phyloP scores from a whole-genome alignment of 2,797 vertebrate species.

The Naso thynnoides region DNA sequence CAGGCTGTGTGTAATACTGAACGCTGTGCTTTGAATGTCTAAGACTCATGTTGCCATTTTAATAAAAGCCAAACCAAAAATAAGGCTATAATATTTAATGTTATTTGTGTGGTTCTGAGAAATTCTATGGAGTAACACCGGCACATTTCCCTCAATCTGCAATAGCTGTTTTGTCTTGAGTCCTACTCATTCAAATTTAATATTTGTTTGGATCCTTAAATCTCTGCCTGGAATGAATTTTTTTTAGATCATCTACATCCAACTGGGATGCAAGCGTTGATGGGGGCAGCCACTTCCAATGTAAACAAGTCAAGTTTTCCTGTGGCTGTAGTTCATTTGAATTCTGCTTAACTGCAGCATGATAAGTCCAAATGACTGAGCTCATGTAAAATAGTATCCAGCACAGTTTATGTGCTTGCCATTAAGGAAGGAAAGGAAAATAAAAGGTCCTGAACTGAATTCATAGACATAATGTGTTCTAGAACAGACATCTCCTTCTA shows the following conservation, averaged over 20 bases:
- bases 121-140: not conserved
- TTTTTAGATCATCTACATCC: slow-evolving; percentile 30
- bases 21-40: slow-evolving; percentile 30
- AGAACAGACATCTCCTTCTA: slow-evolving; percentile 38
- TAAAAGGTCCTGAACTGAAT: slow-evolving; percentile 40
- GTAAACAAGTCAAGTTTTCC: slow-evolving; percentile 62
- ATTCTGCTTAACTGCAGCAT: slow-evolving; percentile 52
- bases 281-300: slow-evolving; percentile 36
- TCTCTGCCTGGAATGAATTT: slow-evolving; percentile 29
- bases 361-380: slow-evolving; percentile 38
- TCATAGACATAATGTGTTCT: slow-evolving; percentile 40
- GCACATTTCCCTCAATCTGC: slow-evolving; percentile 5
- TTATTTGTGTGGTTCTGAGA: slow-evolving; percentile 24
- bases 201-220: not conserved
- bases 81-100: slow-evolving; percentile 14
- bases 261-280: slow-evolving; percentile 17
- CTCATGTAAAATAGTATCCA: slow-evolving; percentile 63
- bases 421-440: slow-evolving; percentile 13
- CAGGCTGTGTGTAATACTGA: slow-evolving; percentile 43
- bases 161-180: slow-evolving; percentile 23
- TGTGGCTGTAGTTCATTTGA: slow-evolving; percentile 61
- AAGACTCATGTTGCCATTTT: slow-evolving; percentile 37
- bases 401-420: slow-evolving; percentile 49
- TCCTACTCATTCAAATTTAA: slow-evolving; percentile 3
- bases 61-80: slow-evolving; percentile 14